Evolutionary conservation across 2,888 invertebrate species (phyloP).

Genomic region (Lochmaea capreae): DNA sequence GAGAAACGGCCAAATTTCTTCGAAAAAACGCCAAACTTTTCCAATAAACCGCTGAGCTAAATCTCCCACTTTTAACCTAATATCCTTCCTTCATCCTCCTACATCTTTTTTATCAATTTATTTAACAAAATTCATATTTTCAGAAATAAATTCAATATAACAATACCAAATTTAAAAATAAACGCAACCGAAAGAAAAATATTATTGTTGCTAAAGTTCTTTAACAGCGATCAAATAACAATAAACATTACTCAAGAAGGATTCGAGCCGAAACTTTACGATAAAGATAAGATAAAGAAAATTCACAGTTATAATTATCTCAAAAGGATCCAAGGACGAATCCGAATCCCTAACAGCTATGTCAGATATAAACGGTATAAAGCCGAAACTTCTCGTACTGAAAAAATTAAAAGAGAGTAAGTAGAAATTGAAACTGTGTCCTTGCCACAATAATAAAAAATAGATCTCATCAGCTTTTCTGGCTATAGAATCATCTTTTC

Average conservation of each 20-base stretch:
- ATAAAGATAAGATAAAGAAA: constrained; percentile 48
- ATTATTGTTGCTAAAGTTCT: constrained; percentile 74
- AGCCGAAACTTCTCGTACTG: constrained; percentile 44
- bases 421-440: neutral
- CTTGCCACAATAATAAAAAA: no score
- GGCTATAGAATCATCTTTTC: no score
- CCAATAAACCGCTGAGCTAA: no score
- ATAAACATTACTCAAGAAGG: constrained; percentile 51
- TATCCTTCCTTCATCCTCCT: no score
- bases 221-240: constrained; percentile 54
- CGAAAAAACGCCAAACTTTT: no score
- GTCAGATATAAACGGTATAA: constrained; percentile 51
- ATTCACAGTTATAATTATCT: constrained; percentile 43
- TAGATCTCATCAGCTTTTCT: neutral
- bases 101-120: no score
- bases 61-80: no score
- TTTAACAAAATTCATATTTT: constrained; percentile 28
- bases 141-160: constrained; percentile 82
- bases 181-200: constrained; percentile 82
- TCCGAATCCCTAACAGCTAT: constrained; percentile 46
- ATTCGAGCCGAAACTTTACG: constrained; percentile 46
- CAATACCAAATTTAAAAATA: constrained; percentile 77
- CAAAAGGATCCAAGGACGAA: constrained; percentile 48
- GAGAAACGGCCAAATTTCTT: no score
- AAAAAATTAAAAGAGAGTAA: constrained; percentile 48